phyloP scores from a whole-genome alignment of 2,797 vertebrate species.

The Tragopan temminckii region DNA sequence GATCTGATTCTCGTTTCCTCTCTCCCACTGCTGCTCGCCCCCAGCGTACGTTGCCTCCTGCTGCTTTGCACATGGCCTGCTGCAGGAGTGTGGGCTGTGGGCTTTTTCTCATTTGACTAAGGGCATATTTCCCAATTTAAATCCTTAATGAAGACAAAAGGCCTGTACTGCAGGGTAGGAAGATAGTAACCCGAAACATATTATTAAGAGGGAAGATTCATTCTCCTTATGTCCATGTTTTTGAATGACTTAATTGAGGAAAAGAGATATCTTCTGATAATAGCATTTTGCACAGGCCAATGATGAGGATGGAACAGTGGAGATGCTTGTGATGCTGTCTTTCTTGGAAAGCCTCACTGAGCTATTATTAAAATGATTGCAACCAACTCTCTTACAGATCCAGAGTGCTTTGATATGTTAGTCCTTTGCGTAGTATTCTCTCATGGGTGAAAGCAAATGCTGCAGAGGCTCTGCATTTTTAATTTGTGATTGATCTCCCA shows the following conservation, averaged over 20 bases:
- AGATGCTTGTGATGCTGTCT: neutral
- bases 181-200: slow-evolving; percentile 14
- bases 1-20: slow-evolving; percentile 33
- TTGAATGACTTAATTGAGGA: slow-evolving; percentile 59
- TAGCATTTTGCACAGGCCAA: neutral
- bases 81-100: slow-evolving; percentile 37
- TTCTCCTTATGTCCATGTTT: slow-evolving; percentile 56
- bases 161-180: slow-evolving; percentile 41
- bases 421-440: neutral
- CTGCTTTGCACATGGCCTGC: slow-evolving; percentile 52
- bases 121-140: slow-evolving; percentile 51
- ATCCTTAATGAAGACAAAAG: slow-evolving; percentile 66
- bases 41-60: slow-evolving; percentile 45
- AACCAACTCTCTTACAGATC: neutral
- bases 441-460: neutral
- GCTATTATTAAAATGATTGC: neutral
- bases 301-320: neutral
- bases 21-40: slow-evolving; percentile 23
- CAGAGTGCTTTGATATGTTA: neutral
- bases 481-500: neutral
- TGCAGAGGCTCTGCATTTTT: neutral
- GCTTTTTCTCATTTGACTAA: slow-evolving; percentile 50
- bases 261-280: slow-evolving; percentile 13
- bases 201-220: slow-evolving; percentile 57
- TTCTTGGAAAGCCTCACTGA: slow-evolving; percentile 16